phyloP scores from a whole-genome alignment of 2,888 invertebrate species.

The Cartodere bifasciata region DNA sequence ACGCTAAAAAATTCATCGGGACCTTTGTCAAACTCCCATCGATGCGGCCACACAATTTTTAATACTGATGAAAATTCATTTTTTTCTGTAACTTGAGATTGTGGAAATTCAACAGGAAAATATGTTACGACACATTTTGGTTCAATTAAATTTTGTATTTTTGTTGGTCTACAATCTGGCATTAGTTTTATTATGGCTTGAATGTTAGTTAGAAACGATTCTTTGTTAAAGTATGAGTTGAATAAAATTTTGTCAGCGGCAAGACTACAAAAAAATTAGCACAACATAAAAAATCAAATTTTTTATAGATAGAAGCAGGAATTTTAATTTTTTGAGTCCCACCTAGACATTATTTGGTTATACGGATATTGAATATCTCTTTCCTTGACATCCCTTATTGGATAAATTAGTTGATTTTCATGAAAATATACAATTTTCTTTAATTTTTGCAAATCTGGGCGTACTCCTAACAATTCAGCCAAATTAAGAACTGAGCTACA shows the following conservation, averaged over 20 bases:
- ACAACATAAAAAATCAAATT: slow-evolving; percentile 4
- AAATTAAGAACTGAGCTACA: slow-evolving; percentile 57
- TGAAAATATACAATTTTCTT: slow-evolving; percentile 64
- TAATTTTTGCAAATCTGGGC: slow-evolving; percentile 45
- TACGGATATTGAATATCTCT: slow-evolving; percentile 65
- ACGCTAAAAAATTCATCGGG: slow-evolving; percentile 50
- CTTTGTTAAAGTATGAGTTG: slow-evolving; percentile 56
- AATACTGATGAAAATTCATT: slow-evolving; percentile 24
- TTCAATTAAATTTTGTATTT: slow-evolving; percentile 40
- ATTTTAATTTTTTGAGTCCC: no score
- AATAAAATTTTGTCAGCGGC: slow-evolving; percentile 56
- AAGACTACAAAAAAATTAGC: slow-evolving; percentile 36
- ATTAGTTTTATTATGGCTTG: slow-evolving; percentile 47
- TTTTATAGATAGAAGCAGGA: background rate
- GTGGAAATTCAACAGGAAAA: slow-evolving; percentile 29
- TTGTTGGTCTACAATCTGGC: slow-evolving; percentile 49
- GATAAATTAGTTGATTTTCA: slow-evolving; percentile 65
- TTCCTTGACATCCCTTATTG: slow-evolving; percentile 48
- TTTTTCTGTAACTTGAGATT: slow-evolving; percentile 17
- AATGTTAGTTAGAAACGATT: slow-evolving; percentile 51
- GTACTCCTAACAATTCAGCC: slow-evolving; percentile 53
- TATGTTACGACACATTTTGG: slow-evolving; percentile 50
- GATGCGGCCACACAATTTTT: slow-evolving; percentile 61
- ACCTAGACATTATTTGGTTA: slow-evolving; percentile 61
- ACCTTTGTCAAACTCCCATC: slow-evolving; percentile 70